Base-by-base conservation (phyloP, 1,140 invertebrate species). In the Cotesia chilonis region DNA sequence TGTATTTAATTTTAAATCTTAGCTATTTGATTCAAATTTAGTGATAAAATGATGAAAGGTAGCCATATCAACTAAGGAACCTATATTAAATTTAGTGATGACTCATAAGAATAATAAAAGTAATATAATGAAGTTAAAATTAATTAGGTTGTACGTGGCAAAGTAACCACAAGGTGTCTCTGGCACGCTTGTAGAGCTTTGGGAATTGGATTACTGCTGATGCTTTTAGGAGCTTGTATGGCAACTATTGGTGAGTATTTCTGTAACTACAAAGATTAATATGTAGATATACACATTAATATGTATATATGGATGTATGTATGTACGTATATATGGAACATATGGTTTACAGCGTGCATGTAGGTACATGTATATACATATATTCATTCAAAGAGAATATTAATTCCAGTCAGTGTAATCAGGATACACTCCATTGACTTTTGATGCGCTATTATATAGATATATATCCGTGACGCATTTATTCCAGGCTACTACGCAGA, bases 161-260 rank as follows among this genome's bases (percentile, higher is more conserved):
- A 95, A 88, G 93, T 95, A 87, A 94, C 93, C 76, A 93, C 93
- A 28, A 90, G 92, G 78, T 96, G 95, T 82, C 88, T 96, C 72
- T 96, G 95, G 94, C 94, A 95, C 81, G 94, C 94, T 35, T 95
- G 94, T 82, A 94, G 95, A 79, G 95, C 95, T 36, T 89, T 96
- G 5, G 93, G 93, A 74, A 88, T 95, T 72, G 95, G 95, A 20
- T 87, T 96, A 61, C 87, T 96, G 54, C 88, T 96, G 72, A 94
- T 96, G 90, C 87, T 94, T 70, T 89, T 95, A 51, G 95, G 95
- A 54, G 93, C 93, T 61, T 93, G 93, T 55, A 96, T 97, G 95
- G 94, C 94, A 35, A 94, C 93, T n/a, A 91, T 96, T 81, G 95
- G 94, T 94, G 88, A 87, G 85, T 47, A 10, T 47, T 47, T 47